Conservation (phyloP, 2,113 vertebrate species). For the Oreotrochilus melanogaster region DNA sequence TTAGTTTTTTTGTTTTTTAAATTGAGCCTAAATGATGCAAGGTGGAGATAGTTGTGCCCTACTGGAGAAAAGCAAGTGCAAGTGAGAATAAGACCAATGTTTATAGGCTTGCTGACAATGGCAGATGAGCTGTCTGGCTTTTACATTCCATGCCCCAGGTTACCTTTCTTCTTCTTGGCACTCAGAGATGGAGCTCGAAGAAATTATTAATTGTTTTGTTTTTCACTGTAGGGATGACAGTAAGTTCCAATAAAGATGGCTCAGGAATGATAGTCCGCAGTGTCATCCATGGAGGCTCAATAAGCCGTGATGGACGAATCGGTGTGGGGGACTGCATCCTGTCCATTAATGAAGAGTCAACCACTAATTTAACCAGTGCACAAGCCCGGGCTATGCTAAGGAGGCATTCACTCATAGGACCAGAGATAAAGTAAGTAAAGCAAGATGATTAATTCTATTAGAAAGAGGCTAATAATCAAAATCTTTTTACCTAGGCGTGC, state of each 20-base stretch:
- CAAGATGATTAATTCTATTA: neutral
- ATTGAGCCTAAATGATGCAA: neutral
- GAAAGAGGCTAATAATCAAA: neutral
- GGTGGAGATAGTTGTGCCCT: neutral
- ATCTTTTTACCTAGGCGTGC: neutral
- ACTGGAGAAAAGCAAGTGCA: neutral
- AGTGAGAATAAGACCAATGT: neutral
- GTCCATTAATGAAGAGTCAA: slow-evolving; percentile 91
- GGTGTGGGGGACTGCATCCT: slow-evolving; percentile 92
- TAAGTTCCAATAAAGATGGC: slow-evolving; percentile 91
- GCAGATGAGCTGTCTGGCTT: neutral
- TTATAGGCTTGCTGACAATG: neutral
- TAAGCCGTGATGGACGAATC: slow-evolving; percentile 92
- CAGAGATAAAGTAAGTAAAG: slow-evolving; percentile 89
- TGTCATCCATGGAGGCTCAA: slow-evolving; percentile 92
- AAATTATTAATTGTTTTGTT: neutral
- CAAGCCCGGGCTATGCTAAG: slow-evolving; percentile 94
- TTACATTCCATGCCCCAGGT: neutral
- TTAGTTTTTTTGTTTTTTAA: neutral
- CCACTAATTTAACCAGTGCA: slow-evolving; percentile 87
- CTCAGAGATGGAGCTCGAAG: neutral
- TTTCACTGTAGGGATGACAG: slow-evolving; percentile 89
- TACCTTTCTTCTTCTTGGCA: neutral
- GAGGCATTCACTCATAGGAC: slow-evolving; percentile 92
- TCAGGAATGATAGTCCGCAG: slow-evolving; percentile 94